Evolutionary conservation across 2,888 invertebrate species (phyloP), one percentile per base, ranked within the genome.

Genomic region (Archips xylosteana): DNA sequence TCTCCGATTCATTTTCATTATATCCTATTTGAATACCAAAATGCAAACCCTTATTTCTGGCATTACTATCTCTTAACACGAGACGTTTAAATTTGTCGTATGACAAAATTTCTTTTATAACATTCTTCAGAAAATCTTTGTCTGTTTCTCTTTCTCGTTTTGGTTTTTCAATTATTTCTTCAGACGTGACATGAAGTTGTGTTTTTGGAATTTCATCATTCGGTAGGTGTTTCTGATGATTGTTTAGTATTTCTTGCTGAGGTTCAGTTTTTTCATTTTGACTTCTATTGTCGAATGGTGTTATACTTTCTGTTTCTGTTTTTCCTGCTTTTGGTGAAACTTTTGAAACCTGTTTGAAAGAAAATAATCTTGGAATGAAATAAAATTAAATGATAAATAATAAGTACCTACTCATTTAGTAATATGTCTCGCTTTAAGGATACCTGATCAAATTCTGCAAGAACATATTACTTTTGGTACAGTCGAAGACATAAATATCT

Each of bases 111-210:
- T 63, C 62, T 23, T 32, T 13, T 12, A 45, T 32, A 2, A 63
- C 12, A 9, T n/a, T 10, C 23, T 63, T 23, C 5, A 63, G 23
- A 32, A 32, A 12, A 45, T 63, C 62, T 63, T 63, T 45, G 23
- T 63, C 62, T 32, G 23, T 45, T 15, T 63, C 62, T 32, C 62
- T 47, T 63, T 63, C 62, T 63, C 62, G 32, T 3, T 1, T 63
- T 0, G 62, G 45, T 45, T 45, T 45, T 23, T 63, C 62, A 32
- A 45, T 4, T 2, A 45, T 2, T 13, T 63, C 62, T 63, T 63
- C 62, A 32, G 57, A 57, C 3, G 6, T 32, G 12, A 57, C 6
- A 32, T 57, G 2, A 32, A 10, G 9, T 57, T 3, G 1, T 32
- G 10, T 8, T 32, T 32, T 57, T 3, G 32, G 2, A 15, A 23